Percentiles rank a stretch among this genome's conserved stretches.
Conservation (phyloP, 2,888 invertebrate genomes). For the Drosophila borborema region DNA sequence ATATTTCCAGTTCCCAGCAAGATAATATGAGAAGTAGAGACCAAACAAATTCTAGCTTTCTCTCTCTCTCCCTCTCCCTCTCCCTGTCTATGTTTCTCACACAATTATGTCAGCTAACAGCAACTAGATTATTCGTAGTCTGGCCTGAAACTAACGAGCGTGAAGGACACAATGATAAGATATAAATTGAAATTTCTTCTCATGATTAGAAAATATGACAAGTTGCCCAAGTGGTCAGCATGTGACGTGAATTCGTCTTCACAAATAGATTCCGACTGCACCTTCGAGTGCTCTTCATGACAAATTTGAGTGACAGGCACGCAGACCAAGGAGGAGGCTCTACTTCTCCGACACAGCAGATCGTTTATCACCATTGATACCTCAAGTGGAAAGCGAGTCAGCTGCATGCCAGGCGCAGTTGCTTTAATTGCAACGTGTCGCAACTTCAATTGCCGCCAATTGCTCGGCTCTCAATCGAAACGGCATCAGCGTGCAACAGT, state of each 20-base stretch:
- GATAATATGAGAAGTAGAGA: neutral
- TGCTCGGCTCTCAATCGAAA: constrained; percentile 20
- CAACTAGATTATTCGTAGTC: neutral
- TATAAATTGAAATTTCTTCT: constrained; percentile 67
- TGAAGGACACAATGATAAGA: constrained; percentile 79
- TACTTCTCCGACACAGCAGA: constrained; percentile 36
- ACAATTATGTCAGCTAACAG: neutral
- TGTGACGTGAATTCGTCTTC: constrained; percentile 53
- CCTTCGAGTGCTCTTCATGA: neutral
- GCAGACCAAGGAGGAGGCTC: constrained; percentile 2
- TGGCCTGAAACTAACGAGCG: neutral
- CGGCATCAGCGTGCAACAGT: constrained; percentile 2
- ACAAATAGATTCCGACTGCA: neutral
- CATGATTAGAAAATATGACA: constrained; percentile 54
- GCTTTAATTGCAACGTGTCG: constrained; percentile 36
- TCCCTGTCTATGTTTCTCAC: too few relatives aligned
- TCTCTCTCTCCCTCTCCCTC: neutral
- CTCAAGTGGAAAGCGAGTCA: constrained; percentile 40
- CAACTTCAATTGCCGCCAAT: constrained; percentile 71
- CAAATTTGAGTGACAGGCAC: constrained; percentile 7
- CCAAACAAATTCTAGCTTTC: neutral
- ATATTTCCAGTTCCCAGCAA: too few relatives aligned
- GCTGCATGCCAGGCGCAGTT: constrained; percentile 25
- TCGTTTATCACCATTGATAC: constrained; percentile 52
- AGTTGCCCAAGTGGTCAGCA: neutral